These are phyloP conservation scores for Mungos mungo DNA, from an alignment of 2,113 vertebrate genomes.

Conservation along the genomic window DNA sequence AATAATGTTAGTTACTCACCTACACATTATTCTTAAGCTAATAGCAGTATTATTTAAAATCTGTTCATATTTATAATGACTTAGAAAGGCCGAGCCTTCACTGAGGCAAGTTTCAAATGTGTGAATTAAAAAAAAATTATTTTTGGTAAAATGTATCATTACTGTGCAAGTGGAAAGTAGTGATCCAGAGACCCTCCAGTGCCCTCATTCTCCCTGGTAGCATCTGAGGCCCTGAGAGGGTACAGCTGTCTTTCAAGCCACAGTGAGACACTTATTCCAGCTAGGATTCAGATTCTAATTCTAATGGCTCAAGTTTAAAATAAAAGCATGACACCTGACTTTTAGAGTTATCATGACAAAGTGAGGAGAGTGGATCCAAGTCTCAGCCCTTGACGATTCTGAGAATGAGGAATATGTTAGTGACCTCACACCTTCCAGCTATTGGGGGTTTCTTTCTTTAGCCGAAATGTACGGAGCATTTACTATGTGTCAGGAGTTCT, in stretches of 20 bases:
- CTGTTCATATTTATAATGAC: not conserved
- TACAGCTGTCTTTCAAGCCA: not conserved
- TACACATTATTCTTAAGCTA: slow-evolving; percentile 14
- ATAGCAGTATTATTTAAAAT: not conserved
- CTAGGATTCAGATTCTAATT: not conserved
- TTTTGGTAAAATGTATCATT: not conserved
- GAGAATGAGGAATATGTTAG: not conserved
- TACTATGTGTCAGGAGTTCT: not conserved
- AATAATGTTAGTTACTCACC: not conserved
- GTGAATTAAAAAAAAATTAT: not conserved
- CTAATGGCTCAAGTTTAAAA: not conserved
- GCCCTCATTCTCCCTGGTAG: not conserved
- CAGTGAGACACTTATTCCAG: not conserved
- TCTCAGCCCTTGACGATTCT: not conserved
- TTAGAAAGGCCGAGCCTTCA: not conserved
- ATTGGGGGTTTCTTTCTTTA: not conserved
- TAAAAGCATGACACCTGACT: not conserved
- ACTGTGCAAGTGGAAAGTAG: not conserved
- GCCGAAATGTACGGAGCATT: not conserved
- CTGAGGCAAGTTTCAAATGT: not conserved
- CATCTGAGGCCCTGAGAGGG: not conserved
- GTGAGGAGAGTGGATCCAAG: not conserved
- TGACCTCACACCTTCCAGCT: not conserved
- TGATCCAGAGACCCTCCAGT: not conserved
- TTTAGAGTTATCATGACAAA: not conserved